Conservation (phyloP, 1,140 invertebrate species). For the Dinoponera quadriceps region DNA sequence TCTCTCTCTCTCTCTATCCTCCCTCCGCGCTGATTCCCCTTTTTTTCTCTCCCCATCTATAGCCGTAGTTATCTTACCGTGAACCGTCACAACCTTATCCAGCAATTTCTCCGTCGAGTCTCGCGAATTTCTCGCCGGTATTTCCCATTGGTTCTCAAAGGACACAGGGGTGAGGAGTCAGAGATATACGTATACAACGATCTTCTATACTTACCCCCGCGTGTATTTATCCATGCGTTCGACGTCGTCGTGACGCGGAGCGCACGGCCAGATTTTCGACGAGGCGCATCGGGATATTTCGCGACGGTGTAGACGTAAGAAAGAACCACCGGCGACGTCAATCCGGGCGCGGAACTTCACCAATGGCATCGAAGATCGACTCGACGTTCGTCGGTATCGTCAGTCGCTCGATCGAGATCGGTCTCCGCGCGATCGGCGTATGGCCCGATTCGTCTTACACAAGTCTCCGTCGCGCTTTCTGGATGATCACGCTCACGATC, state of each 20-base stretch:
- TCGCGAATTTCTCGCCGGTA: constrained; percentile 7
- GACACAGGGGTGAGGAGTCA: background rate
- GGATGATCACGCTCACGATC: constrained; percentile 44
- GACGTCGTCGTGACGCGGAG: background rate
- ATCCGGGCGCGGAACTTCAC: background rate
- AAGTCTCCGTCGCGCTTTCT: constrained; percentile 28
- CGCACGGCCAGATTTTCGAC: background rate
- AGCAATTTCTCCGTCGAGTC: constrained; percentile 8
- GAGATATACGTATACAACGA: background rate
- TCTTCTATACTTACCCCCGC: constrained; percentile 12
- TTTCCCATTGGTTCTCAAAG: constrained; percentile 30
- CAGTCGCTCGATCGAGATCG: constrained; percentile 47
- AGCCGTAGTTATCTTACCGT: constrained; percentile 48
- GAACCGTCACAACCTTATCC: background rate
- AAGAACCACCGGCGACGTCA: background rate
- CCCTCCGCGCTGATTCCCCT: no score
- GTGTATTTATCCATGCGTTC: constrained; percentile 19
- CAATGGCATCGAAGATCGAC: constrained; percentile 24
- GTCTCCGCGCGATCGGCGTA: constrained; percentile 58
- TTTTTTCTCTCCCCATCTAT: constrained; percentile 42
- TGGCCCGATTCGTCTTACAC: constrained; percentile 60
- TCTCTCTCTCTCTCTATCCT: background rate
- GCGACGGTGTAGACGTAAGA: background rate
- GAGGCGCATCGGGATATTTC: constrained; percentile 4
- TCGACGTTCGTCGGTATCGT: constrained; percentile 23